A percentile compares a stretch with the other conserved stretches of the same genome.
These are phyloP conservation scores for Dicranocentrus wangi DNA, from an alignment of 2,888 invertebrate species.

Conservation along the genomic window DNA sequence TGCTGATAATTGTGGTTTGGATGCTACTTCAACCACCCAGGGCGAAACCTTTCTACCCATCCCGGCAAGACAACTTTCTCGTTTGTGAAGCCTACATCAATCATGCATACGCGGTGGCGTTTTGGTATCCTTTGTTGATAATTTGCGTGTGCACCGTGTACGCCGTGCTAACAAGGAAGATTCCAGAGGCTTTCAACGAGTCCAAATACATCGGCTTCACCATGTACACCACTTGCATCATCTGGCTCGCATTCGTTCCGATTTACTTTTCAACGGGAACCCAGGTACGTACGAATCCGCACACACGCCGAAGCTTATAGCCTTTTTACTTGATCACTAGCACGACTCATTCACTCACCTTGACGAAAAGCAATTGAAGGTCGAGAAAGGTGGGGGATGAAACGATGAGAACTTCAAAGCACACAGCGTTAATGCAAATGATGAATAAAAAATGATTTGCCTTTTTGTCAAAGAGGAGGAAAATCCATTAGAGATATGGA, in stretches of 20 bases:
- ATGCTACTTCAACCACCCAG: slow-evolving; percentile 91
- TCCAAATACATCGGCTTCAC: slow-evolving; percentile 99
- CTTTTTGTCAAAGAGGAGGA: too few species aligned
- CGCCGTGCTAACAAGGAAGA: slow-evolving; percentile 94
- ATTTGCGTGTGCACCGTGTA: slow-evolving; percentile 90
- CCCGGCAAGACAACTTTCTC: slow-evolving; percentile 91
- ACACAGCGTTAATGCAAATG: too few species aligned
- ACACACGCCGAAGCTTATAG: not conserved
- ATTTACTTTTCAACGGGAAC: slow-evolving; percentile 96
- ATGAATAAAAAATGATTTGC: too few species aligned
- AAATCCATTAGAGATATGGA: too few species aligned
- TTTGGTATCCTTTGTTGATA: slow-evolving; percentile 74
- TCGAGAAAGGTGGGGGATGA: too few species aligned
- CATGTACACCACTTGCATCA: slow-evolving; percentile 98
- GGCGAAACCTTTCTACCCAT: slow-evolving; percentile 92
- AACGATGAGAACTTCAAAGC: too few species aligned
- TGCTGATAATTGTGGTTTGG: slow-evolving; percentile 92
- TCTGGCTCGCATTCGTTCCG: slow-evolving; percentile 98
- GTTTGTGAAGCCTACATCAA: slow-evolving; percentile 94
- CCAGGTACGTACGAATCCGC: slow-evolving; percentile 73
- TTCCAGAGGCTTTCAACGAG: slow-evolving; percentile 99
- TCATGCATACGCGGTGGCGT: slow-evolving; percentile 92
- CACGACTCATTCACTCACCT: too few species aligned
- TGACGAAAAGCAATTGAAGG: too few species aligned
- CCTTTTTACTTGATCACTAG: too few species aligned